Percentiles rank a stretch among this genome's conserved stretches.
Evolutionary conservation across 2,888 invertebrate genomes (phyloP).

Genomic region (Rotaria sp.): DNA sequence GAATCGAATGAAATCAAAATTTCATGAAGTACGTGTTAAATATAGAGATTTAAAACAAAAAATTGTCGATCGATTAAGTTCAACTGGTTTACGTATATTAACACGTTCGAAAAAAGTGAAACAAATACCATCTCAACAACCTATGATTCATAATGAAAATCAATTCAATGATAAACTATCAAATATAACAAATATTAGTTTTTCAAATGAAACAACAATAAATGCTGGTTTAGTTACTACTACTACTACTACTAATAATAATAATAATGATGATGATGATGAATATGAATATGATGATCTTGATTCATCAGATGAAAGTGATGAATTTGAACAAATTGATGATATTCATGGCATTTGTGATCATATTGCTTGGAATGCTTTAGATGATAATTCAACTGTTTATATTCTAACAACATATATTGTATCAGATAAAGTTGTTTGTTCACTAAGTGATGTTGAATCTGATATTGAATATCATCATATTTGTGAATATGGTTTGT

Average conservation of each 20-base stretch:
- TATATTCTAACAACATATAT: not conserved
- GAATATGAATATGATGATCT: conserved; percentile 25
- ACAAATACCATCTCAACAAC: not conserved
- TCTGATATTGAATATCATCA: not conserved
- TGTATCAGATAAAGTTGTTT: not conserved
- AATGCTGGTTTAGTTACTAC: not conserved
- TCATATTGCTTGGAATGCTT: not conserved
- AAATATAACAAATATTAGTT: not conserved
- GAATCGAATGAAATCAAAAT: not conserved
- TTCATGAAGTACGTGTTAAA: not conserved
- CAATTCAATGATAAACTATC: not conserved
- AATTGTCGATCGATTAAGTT: not conserved
- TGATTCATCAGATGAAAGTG: not conserved
- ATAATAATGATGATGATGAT: not conserved
- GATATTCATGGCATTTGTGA: not conserved
- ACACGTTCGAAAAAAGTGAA: not conserved
- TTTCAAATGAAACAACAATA: not conserved
- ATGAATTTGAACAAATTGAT: not conserved
- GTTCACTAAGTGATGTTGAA: not conserved
- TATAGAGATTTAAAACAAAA: not conserved
- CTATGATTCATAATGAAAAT: not conserved
- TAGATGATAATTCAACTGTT: not conserved
- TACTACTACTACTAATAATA: no score
- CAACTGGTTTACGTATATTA: not conserved
- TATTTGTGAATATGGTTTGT: not conserved